Evolutionary conservation across 2,797 vertebrate genomes (phyloP).

Genomic region (Peromyscus melanophrys): DNA sequence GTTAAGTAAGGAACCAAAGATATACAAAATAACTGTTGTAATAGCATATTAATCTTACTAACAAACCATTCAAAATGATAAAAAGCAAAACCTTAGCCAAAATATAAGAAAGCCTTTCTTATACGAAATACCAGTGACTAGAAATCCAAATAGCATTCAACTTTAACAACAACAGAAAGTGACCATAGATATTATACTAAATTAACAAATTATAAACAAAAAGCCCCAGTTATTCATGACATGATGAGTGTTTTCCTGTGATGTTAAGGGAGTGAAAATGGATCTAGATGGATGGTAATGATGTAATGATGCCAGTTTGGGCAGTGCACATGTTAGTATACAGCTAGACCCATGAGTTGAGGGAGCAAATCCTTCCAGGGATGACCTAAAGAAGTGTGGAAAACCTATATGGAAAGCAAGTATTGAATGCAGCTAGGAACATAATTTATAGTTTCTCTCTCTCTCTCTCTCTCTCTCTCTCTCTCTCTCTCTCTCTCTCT

Average conservation of each 20-base stretch:
- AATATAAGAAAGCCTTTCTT: neutral
- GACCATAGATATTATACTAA: neutral
- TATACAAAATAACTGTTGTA: neutral
- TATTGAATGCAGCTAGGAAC: neutral
- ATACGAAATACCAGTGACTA: neutral
- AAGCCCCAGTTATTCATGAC: neutral
- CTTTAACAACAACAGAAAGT: neutral
- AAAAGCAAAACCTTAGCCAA: neutral
- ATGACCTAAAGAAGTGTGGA: neutral
- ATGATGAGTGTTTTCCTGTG: neutral
- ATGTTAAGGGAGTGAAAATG: neutral
- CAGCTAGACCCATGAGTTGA: neutral
- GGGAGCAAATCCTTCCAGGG: neutral
- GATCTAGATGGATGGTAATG: neutral
- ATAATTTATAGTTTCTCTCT: no score
- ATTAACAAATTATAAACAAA: slow-evolving; percentile 19
- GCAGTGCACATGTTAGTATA: neutral
- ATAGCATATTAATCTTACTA: neutral
- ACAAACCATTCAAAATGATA: slow-evolving; percentile 8
- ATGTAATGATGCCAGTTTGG: neutral
- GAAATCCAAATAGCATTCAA: neutral
- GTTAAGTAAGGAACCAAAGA: neutral
- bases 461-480: neutral
- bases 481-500: neutral
- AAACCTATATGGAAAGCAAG: neutral